Percentiles rank a stretch among this genome's conserved stretches.
These are phyloP conservation scores for Tenualosa thibaudeaui DNA, from an alignment of 2,797 vertebrate genomes.

Conservation along the genomic window DNA sequence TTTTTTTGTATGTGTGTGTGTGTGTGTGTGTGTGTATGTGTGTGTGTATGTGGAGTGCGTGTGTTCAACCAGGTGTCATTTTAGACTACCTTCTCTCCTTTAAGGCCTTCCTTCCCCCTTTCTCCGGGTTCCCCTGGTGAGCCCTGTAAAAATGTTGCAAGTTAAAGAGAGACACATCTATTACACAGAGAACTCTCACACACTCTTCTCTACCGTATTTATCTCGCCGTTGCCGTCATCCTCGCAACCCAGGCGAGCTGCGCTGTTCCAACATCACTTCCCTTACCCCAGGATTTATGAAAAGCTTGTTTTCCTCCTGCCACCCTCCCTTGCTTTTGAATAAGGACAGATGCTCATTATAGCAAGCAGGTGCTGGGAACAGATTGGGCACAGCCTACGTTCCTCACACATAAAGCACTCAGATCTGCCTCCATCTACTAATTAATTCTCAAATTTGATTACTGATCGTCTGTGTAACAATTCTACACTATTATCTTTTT, in stretches of 20 bases:
- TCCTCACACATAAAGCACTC: constrained; percentile 65
- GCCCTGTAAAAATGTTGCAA: constrained; percentile 78
- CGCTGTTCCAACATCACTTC: constrained; percentile 69
- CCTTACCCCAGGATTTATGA: constrained; percentile 71
- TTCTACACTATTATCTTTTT: constrained; percentile 56
- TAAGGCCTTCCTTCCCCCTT: constrained; percentile 84
- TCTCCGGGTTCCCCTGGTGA: constrained; percentile 80
- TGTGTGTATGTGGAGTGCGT: neutral
- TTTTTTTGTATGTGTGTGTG: neutral
- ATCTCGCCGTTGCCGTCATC: neutral
- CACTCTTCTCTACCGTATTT: constrained; percentile 47
- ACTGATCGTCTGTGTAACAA: constrained; percentile 68
- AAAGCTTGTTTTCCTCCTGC: constrained; percentile 55
- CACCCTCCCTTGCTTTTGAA: constrained; percentile 62
- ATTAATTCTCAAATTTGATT: constrained; percentile 80
- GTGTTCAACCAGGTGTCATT: neutral
- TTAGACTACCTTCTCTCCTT: constrained; percentile 89
- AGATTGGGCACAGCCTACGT: constrained; percentile 73
- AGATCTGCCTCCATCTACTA: constrained; percentile 72
- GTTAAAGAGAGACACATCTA: constrained; percentile 54
- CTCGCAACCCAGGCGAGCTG: constrained; percentile 64
- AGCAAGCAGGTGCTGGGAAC: constrained; percentile 74
- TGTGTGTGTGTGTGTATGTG: neutral
- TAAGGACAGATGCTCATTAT: constrained; percentile 81
- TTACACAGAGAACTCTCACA: constrained; percentile 30